phyloP scores from a whole-genome alignment of 2,113 vertebrate species.

The Pan troglodytes region DNA sequence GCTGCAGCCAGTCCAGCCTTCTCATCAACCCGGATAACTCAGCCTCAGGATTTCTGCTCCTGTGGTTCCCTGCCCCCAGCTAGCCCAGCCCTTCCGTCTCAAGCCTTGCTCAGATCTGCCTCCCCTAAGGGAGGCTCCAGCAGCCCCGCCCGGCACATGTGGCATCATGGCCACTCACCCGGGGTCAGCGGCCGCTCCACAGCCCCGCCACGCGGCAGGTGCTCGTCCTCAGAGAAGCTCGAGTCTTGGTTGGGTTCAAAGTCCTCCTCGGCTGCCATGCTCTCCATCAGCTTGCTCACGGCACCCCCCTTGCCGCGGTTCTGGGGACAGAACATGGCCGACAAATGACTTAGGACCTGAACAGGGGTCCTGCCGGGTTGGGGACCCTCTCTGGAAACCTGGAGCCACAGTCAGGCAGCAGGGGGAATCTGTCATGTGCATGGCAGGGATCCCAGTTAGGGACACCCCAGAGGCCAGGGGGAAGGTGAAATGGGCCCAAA shows the following conservation, averaged over 20 bases:
- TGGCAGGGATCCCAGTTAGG: background rate
- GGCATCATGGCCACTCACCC: slow-evolving; percentile 80
- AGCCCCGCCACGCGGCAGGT: slow-evolving; percentile 83
- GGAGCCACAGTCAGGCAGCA: background rate
- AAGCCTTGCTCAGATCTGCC: background rate
- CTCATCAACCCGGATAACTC: accelerated
- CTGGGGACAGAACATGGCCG: slow-evolving; percentile 72
- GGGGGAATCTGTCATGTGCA: accelerated
- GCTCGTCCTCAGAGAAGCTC: slow-evolving; percentile 98
- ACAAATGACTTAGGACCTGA: accelerated
- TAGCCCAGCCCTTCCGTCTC: background rate
- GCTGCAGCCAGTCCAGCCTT: background rate
- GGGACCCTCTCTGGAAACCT: background rate
- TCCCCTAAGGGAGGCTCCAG: background rate
- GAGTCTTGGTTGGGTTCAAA: slow-evolving; percentile 98
- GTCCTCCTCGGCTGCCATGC: slow-evolving; percentile 98
- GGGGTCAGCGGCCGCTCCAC: slow-evolving; percentile 89
- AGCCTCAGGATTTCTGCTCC: background rate
- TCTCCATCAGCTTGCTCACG: slow-evolving; percentile 98
- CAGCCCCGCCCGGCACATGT: accelerated
- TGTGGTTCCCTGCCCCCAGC: accelerated
- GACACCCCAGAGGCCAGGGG: background rate
- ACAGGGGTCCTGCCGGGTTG: background rate
- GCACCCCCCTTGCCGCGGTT: slow-evolving; percentile 93
- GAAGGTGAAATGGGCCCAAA: accelerated